Base-by-base conservation (phyloP, 1,140 invertebrate genomes). In the Zaprionus camerounensis region DNA sequence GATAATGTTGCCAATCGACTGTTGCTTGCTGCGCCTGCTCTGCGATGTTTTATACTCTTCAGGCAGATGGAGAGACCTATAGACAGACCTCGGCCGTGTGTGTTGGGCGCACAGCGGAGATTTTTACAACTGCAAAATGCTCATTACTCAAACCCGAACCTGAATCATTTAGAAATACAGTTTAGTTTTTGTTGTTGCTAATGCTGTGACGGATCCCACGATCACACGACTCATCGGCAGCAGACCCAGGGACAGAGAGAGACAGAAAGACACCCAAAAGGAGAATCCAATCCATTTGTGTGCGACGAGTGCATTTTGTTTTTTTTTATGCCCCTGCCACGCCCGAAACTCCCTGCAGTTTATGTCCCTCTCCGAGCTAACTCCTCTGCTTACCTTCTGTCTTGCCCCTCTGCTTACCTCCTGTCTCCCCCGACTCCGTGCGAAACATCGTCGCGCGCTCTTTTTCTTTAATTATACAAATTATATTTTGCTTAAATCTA, bases 401-500 rank as follows among this genome's bases (percentile, higher is more conserved):
- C 24, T 26, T 26, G 24, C 4, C 24, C 51, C 12, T 13, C 24
- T 55, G 22, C 28, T 9, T 28, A 17, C 20, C n/a, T n/a, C 9
- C 20, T 11, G 46, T 9, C 11, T 12, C 20, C 3, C 11, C 3
- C 46, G 11, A 13, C 17, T 24, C 20, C 20, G 46, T 56, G 26
- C 22, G n/a, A 63, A 51, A 59, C 34, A 62, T 68, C 64, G 67
- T 71, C 66, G 61, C 61, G 64, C 57, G 67, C 63, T 87, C 80
- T 66, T 75, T 68, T 82, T 67, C 69, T 69, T 71, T 81, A 87
- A 87, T 88, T 88, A 87, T 78, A 83, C 81, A 78, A 88, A 84
- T 88, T 71, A 71, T 71, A 72, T 73, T 65, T 66, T 71, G n/a
- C 24, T 70, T 28, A 63, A 74, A 74, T 62, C 66, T 70, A 69